Conservation (phyloP, 2,113 vertebrate species). For the Esox niger region DNA sequence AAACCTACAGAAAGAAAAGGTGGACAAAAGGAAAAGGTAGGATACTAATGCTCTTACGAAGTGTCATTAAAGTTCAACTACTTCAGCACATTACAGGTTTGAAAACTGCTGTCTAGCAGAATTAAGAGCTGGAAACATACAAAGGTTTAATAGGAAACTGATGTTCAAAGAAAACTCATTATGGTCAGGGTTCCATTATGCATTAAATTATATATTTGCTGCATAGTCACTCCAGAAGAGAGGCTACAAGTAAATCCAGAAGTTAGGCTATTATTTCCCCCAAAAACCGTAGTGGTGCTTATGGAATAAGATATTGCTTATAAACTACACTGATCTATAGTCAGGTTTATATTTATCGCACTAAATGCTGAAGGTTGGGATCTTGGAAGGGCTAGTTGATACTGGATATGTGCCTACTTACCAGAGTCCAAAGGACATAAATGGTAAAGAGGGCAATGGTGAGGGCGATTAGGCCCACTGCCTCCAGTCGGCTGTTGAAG, state of each 20-base stretch:
- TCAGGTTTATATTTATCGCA: no score
- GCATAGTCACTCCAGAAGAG: background rate
- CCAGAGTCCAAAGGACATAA: conserved; percentile 96
- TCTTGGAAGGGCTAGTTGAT: no score
- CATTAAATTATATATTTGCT: background rate
- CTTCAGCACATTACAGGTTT: no score
- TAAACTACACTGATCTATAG: no score
- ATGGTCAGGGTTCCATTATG: no score
- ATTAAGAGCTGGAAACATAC: background rate
- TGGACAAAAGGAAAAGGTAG: background rate
- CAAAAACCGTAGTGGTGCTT: no score
- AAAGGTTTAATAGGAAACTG: background rate
- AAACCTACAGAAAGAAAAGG: conserved; percentile 75
- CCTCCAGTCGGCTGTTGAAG: conserved; percentile 91
- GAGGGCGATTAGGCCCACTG: conserved; percentile 91
- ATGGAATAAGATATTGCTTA: no score
- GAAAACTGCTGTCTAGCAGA: background rate
- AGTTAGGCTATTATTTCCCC: no score
- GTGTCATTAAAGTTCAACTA: no score
- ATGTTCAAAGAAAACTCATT: background rate
- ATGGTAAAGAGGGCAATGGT: conserved; percentile 97
- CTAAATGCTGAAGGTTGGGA: no score
- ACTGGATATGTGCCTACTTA: conserved; percentile 44
- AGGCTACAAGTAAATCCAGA: no score
- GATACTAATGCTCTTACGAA: no score